Evolutionary conservation across 2,797 vertebrate genomes (phyloP).

Genomic region (Vipera latastei): DNA sequence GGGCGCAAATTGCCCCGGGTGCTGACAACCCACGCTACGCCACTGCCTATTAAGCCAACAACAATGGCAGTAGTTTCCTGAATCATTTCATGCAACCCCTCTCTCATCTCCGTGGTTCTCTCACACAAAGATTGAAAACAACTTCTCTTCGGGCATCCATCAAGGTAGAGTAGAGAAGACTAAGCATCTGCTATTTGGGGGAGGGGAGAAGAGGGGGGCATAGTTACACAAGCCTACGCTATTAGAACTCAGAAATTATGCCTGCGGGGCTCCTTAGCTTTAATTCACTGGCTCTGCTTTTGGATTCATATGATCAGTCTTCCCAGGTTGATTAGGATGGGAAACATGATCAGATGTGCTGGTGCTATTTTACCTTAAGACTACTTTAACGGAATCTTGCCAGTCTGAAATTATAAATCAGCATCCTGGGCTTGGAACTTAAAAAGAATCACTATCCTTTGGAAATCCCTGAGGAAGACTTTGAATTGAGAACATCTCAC

Average conservation of each 20-base stretch:
- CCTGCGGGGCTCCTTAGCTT: neutral
- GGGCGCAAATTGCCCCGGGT: too few species aligned
- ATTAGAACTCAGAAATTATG: neutral
- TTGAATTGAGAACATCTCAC: neutral
- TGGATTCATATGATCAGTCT: neutral
- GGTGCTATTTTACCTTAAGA: neutral
- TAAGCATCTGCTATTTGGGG: neutral
- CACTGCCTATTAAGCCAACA: neutral
- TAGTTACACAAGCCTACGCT: neutral
- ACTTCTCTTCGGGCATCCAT: neutral
- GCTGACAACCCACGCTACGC: too few species aligned
- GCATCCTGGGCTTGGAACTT: neutral
- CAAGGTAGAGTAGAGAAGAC: neutral
- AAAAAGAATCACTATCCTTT: neutral
- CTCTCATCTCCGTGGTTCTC: neutral
- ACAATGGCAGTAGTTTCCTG: neutral
- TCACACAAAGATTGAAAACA: neutral
- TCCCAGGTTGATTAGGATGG: neutral
- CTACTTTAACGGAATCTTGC: neutral
- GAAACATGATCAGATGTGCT: neutral
- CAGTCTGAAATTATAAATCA: neutral
- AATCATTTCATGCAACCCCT: neutral
- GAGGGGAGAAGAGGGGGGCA: neutral
- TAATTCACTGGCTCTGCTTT: neutral
- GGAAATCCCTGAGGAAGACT: neutral